Percentiles rank a stretch among this genome's conserved stretches.
These are phyloP conservation scores for Haliclystus octoradiatus DNA, from an alignment of 30 jellyfish, hydroid and myxozoan genomes.

Conservation along the genomic window DNA sequence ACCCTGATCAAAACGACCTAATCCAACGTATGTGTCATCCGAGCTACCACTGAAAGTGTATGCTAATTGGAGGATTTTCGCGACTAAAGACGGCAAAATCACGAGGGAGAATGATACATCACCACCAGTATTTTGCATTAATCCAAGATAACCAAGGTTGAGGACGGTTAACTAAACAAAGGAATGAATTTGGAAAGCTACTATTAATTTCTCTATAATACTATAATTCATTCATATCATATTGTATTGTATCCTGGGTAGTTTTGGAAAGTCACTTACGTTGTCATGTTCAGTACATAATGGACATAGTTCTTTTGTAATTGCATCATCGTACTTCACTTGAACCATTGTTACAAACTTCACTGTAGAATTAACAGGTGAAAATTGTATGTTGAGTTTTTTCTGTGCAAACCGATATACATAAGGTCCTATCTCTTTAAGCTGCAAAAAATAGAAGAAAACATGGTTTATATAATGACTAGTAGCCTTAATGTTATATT, in stretches of 20 bases:
- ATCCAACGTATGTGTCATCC: not conserved
- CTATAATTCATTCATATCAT: too few relatives aligned
- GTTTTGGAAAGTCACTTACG: too few relatives aligned
- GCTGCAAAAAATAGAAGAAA: conserved; percentile 1
- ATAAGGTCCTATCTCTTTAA: conserved; percentile 61
- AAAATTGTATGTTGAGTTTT: conserved; percentile 19
- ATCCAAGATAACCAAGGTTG: conserved; percentile 33
- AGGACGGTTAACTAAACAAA: conserved; percentile 24
- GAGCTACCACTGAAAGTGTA: conserved; percentile 6
- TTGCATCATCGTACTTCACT: conserved; percentile 29
- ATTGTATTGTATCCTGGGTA: too few relatives aligned
- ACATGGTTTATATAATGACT: too few relatives aligned
- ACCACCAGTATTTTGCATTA: conserved; percentile 33
- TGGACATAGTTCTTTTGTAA: conserved; percentile 43
- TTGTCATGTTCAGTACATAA: conserved; percentile 42
- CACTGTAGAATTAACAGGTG: conserved; percentile 14
- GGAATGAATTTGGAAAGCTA: not conserved
- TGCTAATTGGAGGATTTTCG: not conserved
- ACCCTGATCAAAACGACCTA: conserved; percentile 18
- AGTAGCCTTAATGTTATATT: too few relatives aligned
- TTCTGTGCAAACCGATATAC: conserved; percentile 18
- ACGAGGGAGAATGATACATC: conserved; percentile 24
- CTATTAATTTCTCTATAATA: not conserved
- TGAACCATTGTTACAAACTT: conserved; percentile 16
- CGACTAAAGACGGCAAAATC: conserved; percentile 18